These are phyloP conservation scores for Goniozus legneri DNA, from an alignment of 1,140 invertebrate genomes.

Conservation along the genomic window DNA sequence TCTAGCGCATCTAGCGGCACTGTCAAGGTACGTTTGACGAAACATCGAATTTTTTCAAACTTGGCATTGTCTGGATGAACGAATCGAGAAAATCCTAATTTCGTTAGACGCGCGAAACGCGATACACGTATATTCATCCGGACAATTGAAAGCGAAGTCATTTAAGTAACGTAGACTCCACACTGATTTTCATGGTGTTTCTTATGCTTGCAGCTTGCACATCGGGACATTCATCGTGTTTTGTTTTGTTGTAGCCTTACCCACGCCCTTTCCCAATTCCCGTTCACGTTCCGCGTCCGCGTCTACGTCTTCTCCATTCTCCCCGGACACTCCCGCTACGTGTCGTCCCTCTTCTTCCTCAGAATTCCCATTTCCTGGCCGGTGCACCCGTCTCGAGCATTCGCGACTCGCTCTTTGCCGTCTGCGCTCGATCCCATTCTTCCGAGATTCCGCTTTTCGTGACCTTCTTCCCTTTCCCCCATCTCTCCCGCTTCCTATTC, in stretches of 20 bases:
- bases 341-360: slow-evolving; percentile 4
- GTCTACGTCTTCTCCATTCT: slow-evolving; percentile 20
- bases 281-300: slow-evolving; percentile 28
- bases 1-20: slow-evolving; percentile 56
- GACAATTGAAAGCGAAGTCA: slow-evolving; percentile 16
- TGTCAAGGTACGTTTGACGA: slow-evolving; percentile 51
- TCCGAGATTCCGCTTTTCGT: background rate
- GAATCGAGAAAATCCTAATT: too few relatives aligned
- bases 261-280: slow-evolving; percentile 25
- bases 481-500: background rate
- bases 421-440: background rate
- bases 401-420: background rate
- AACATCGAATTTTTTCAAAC: too few relatives aligned
- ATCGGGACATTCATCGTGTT: slow-evolving; percentile 56
- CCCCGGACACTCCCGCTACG: slow-evolving; percentile 15
- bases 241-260: slow-evolving; percentile 55
- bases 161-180: slow-evolving; percentile 13
- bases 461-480: slow-evolving; percentile 1
- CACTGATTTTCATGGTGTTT: slow-evolving; percentile 24
- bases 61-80: too few relatives aligned
- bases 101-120: background rate
- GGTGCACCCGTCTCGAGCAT: slow-evolving; percentile 9
- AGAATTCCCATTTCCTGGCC: slow-evolving; percentile 10
- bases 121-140: slow-evolving; percentile 14
- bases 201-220: slow-evolving; percentile 51